Base-by-base conservation (phyloP, 2,113 vertebrate species). In the Manacus vitellinus region DNA sequence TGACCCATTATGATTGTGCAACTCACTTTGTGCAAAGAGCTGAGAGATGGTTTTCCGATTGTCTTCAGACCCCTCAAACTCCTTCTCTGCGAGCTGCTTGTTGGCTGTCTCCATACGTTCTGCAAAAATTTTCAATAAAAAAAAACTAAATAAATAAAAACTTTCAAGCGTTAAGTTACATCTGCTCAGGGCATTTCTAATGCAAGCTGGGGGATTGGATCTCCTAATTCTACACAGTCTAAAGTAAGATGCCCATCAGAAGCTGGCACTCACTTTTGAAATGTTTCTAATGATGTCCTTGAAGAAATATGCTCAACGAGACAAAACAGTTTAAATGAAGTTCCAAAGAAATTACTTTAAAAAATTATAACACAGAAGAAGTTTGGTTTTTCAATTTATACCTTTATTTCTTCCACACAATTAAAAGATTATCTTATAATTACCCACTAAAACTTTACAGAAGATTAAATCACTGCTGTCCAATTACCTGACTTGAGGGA, bases 41-140 rank as follows among this genome's bases (percentile, higher is more conserved):
- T 99, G 99, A 62, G 99, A 99, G 97, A 99, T 99, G 95, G 99
- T 99, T 97, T 99, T 99, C 85, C 99, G 98, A 97, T 99, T 99
- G 97, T 99, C 99, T 84, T 99, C 99, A 5, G 99, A 99, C 2
- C 99, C 99, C 18, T 99, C 99, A 84, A 99, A 99, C 83, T 99
- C 99, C 95, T 99, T 99, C 83, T 99, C 98, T 1, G 99, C 98
- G 5, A 99, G 98, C 93, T 99, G 99, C 97, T 99, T 99, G 96
- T 99, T 99, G 76, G 99, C 99, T 1, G 99, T 99, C 89, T 99
- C 99, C 98, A 99, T 99, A 17, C 99, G 99, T 37, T 99, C 99
- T 99, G 97, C 81, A 96, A 96, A 91, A 74, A 79, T 61, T 62
- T 39, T 33, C 76, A 94, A 43, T 7, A 61, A 27, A 83, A 67